A percentile compares a stretch with the other conserved stretches of the same genome.
Conservation (phyloP, 2,113 vertebrate genomes). For the Serilophus lunatus region DNA sequence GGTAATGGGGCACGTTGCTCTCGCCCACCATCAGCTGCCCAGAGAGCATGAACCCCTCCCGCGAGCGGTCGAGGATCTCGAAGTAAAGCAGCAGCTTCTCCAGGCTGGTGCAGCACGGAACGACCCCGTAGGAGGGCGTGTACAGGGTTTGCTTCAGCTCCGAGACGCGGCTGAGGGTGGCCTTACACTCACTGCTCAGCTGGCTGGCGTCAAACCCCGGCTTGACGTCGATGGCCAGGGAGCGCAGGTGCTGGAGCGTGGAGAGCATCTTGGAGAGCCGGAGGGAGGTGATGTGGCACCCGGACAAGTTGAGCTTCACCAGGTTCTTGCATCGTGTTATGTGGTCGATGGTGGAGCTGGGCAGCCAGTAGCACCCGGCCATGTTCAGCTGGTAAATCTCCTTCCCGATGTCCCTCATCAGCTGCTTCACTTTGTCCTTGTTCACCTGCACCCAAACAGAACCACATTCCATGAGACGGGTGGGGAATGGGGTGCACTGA, state of each 20-base stretch:
- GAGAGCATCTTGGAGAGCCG: slow-evolving; percentile 90
- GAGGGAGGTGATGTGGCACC: slow-evolving; percentile 86
- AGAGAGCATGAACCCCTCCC: slow-evolving; percentile 85
- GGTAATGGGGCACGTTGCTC: slow-evolving; percentile 97
- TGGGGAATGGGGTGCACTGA: background rate
- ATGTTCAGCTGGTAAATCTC: slow-evolving; percentile 88
- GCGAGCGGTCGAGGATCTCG: slow-evolving; percentile 88
- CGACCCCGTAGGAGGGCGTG: slow-evolving; percentile 90
- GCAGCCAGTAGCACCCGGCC: slow-evolving; percentile 94
- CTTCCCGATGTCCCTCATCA: slow-evolving; percentile 79
- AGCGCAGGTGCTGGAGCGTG: slow-evolving; percentile 79
- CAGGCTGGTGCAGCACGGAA: slow-evolving; percentile 90
- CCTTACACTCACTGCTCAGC: slow-evolving; percentile 88
- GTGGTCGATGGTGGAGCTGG: slow-evolving; percentile 79
- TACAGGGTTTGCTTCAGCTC: slow-evolving; percentile 92
- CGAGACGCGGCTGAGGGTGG: slow-evolving; percentile 82
- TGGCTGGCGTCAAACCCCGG: slow-evolving; percentile 84
- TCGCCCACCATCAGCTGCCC: slow-evolving; percentile 96
- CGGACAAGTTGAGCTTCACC: slow-evolving; percentile 87
- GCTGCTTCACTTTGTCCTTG: slow-evolving; percentile 79
- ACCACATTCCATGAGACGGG: background rate
- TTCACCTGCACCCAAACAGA: slow-evolving; percentile 76
- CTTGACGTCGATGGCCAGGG: slow-evolving; percentile 88
- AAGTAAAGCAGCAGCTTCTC: slow-evolving; percentile 91
- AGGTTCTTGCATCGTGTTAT: slow-evolving; percentile 83